A percentile compares a stretch with the other conserved stretches of the same genome.
These are phyloP conservation scores for Hydropsyche tenuis DNA, from an alignment of 1,140 invertebrate species.

Conservation along the genomic window DNA sequence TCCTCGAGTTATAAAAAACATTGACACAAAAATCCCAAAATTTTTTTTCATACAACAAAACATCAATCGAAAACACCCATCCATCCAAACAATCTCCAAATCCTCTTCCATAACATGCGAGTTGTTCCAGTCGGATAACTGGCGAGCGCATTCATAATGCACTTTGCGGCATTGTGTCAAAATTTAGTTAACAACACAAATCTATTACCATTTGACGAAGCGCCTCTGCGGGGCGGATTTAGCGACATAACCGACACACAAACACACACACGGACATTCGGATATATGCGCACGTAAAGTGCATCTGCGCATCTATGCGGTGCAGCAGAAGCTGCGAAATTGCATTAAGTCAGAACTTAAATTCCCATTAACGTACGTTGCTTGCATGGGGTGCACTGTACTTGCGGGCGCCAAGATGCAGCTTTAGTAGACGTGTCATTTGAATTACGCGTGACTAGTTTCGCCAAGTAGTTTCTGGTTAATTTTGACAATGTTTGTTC, in stretches of 20 bases:
- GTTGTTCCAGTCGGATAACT: not conserved
- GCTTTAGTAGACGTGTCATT: no score
- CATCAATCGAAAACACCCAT: no score
- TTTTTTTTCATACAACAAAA: no score
- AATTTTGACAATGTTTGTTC: no score
- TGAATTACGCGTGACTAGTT: no score
- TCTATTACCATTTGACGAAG: conserved; percentile 1
- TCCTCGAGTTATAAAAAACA: no score
- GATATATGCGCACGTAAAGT: not conserved
- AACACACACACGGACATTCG: no score
- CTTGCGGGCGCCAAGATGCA: not conserved
- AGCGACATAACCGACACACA: no score
- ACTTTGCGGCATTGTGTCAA: not conserved
- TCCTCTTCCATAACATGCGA: not conserved
- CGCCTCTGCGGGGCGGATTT: not conserved
- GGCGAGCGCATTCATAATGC: not conserved
- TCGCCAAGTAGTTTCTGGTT: no score
- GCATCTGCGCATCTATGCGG: not conserved
- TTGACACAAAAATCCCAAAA: no score
- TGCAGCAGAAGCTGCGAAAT: not conserved
- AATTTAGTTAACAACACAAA: conserved; percentile 21
- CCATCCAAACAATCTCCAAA: no score
- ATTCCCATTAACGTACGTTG: not conserved
- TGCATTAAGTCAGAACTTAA: conserved; percentile 3
- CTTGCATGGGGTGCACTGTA: not conserved